Conservation (phyloP, 1,140 invertebrate species). For the Euura saliciscinereae region DNA sequence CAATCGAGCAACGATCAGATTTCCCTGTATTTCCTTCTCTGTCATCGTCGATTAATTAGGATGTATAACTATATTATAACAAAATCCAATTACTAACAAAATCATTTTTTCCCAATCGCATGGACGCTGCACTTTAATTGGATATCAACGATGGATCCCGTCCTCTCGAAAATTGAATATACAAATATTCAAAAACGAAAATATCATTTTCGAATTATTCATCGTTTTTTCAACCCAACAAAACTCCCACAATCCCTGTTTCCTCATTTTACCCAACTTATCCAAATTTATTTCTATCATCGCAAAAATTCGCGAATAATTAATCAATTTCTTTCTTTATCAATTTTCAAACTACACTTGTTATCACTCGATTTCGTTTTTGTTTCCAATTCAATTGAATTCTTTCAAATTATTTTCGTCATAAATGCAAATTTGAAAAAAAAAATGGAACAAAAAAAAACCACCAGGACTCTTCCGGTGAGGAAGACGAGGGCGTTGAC, state of each 20-base stretch:
- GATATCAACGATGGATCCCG: conserved; percentile 37
- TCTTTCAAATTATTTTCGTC: background rate
- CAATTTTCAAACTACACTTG: too few relatives aligned
- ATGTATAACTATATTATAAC: too few relatives aligned
- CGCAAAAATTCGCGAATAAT: too few relatives aligned
- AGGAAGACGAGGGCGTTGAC: conserved; percentile 54
- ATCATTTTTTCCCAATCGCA: conserved; percentile 42
- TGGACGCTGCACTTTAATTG: conserved; percentile 51
- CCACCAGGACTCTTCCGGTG: conserved; percentile 49
- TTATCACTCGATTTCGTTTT: too few relatives aligned
- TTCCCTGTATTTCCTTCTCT: too few relatives aligned
- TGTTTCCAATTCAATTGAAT: background rate
- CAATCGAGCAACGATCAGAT: too few relatives aligned
- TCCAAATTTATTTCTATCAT: too few relatives aligned
- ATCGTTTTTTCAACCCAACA: background rate
- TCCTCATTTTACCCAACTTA: background rate
- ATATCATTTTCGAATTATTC: too few relatives aligned
- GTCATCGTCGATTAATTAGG: too few relatives aligned
- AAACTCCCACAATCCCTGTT: background rate
- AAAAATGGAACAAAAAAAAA: background rate
- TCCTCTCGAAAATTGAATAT: background rate
- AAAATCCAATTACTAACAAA: conserved; percentile 34
- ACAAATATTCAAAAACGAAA: background rate
- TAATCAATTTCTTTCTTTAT: too few relatives aligned
- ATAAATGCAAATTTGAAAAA: background rate